Base-by-base conservation (phyloP, 2,797 vertebrate genomes). In the Geotrypetes seraphini region DNA sequence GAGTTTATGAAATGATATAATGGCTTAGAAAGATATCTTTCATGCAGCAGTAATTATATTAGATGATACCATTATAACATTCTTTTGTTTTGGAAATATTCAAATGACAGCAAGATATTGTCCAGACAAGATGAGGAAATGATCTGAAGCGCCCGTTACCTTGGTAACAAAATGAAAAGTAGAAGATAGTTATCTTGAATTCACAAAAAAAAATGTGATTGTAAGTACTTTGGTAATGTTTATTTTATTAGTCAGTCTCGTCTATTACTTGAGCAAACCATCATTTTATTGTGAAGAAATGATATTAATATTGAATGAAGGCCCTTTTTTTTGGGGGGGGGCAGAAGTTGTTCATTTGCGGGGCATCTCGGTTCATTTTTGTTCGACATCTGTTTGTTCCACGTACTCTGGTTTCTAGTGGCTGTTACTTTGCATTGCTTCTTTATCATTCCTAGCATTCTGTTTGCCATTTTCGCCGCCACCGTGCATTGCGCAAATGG, bases 161-260 rank as follows among this genome's bases (percentile, higher is more conserved):
- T 67, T 61, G 30, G 42, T 57, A 65, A 65, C 67, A 56, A 57
- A 57, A 53, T 52, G 47, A 63, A 52, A 63, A 57, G 35, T 50
- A 36, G 30, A 49, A 63, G 46, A 16, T n/a, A n/a, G 53, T 48
- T 59, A 43, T 53, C 46, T 40, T 43, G 55, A 53, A 46, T 41
- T 50, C 63, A 66, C 33, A 31, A 47, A 54, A 34, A 31, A 47
- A 54, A 34, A 59, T 23, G 59, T 31, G 21, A 17, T n/a, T n/a
- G n/a, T n/a, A 18, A n/a, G 12, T 48, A 31, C 43, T 61, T 48
- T 37, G 54, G 60, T 52, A 47, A 31, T 32, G 57, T 66, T 51
- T 45, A 36, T 61, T 63, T 52, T 47, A 60, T 46, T 59, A 26
- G 28, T 59, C 61, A 37, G 50, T 57, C 37, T 63, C 22, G 30